Evolutionary conservation across 2,113 vertebrate genomes (phyloP).

Genomic region (Nipponia nippon): DNA sequence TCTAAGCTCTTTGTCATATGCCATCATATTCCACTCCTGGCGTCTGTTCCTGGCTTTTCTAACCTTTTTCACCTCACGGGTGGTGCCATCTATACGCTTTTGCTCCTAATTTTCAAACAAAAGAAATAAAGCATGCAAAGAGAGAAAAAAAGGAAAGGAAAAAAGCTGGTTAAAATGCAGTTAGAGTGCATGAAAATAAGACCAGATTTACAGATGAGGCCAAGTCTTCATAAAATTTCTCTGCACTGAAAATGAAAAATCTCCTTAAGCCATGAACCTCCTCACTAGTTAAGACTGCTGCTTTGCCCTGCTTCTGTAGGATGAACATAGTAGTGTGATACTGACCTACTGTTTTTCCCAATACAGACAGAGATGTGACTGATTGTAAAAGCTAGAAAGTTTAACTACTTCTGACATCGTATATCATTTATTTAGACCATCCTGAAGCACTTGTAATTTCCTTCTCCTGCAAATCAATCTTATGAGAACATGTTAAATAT

Average conservation of each 20-base stretch:
- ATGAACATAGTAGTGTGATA: neutral
- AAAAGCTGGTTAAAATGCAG: constrained; percentile 74
- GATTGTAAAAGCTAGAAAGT: neutral
- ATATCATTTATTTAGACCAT: neutral
- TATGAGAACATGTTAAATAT: neutral
- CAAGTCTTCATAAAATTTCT: neutral
- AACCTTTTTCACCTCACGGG: constrained; percentile 99
- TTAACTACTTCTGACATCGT: neutral
- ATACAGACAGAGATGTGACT: neutral
- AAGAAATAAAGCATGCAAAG: constrained; percentile 71
- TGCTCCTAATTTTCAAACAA: constrained; percentile 86
- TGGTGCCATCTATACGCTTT: constrained; percentile 92
- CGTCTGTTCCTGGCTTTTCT: constrained; percentile 97
- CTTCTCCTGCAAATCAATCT: neutral
- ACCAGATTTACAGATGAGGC: constrained; percentile 33
- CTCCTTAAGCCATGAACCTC: neutral
- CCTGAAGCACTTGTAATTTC: neutral
- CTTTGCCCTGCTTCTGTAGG: neutral
- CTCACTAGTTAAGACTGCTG: neutral
- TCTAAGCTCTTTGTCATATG: constrained; percentile 98
- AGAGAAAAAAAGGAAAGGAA: constrained; percentile 69
- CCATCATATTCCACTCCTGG: constrained; percentile 99
- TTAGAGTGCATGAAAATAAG: constrained; percentile 55
- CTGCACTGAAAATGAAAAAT: neutral
- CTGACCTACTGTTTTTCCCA: neutral